Evolutionary conservation across 53 echinoderm and acorn worm genomes (phyloP).

Genomic region (Actinopyga echinites): DNA sequence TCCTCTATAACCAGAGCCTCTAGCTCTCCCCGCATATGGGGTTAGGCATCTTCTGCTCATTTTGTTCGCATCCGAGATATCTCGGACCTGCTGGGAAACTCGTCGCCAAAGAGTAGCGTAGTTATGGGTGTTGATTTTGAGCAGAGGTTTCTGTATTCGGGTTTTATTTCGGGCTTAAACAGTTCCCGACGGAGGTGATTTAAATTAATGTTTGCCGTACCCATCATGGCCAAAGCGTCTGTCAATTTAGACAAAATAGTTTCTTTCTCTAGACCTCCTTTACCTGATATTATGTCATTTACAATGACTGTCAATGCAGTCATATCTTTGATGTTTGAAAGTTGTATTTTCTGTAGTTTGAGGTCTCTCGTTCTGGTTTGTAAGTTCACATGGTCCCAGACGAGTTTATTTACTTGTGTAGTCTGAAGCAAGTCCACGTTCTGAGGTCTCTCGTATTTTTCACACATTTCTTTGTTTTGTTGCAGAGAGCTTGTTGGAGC

Average conservation of each 20-base stretch:
- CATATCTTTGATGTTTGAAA: not conserved
- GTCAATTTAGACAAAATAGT: not conserved
- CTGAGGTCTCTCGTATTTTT: not conserved
- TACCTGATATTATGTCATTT: slow-evolving; percentile 6
- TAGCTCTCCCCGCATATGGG: not conserved
- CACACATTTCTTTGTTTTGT: not conserved
- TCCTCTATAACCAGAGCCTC: not conserved
- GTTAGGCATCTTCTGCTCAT: not conserved
- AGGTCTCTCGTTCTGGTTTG: not conserved
- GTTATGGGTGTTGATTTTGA: not conserved
- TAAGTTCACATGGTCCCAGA: not conserved
- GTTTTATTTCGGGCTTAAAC: not conserved
- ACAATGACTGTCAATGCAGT: slow-evolving; percentile 6
- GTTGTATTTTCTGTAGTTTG: slow-evolving; percentile 12
- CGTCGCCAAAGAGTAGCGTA: not conserved
- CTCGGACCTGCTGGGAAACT: too few relatives aligned
- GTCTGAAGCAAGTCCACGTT: not conserved
- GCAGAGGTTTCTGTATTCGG: not conserved
- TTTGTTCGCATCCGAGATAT: slow-evolving; percentile 9
- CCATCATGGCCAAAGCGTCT: slow-evolving; percentile 15
- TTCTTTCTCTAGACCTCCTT: not conserved
- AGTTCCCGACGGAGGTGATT: not conserved
- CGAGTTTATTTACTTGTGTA: not conserved
- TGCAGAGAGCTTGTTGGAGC: not conserved
- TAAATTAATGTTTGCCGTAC: not conserved